A percentile compares a stretch with the other conserved stretches of the same genome.
phyloP scores from a whole-genome alignment of 1,140 invertebrate species.

The Cydia fagiglandana region DNA sequence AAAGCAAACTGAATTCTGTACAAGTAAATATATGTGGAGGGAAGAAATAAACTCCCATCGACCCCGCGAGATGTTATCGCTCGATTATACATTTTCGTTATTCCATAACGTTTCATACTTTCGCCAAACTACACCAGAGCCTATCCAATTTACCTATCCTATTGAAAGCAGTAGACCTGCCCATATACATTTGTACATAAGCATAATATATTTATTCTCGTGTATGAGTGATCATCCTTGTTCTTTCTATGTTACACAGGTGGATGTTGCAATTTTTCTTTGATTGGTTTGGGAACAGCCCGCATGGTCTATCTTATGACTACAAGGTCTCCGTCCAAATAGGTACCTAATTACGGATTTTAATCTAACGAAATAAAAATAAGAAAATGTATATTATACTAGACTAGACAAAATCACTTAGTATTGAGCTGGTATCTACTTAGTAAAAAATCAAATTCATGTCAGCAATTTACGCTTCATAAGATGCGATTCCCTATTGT shows the following conservation, averaged over 20 bases:
- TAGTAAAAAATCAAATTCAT: constrained; percentile 9
- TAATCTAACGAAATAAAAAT: background rate
- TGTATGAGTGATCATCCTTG: background rate
- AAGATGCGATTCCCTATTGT: constrained; percentile 18
- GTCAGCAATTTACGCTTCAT: constrained; percentile 22
- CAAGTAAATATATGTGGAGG: background rate
- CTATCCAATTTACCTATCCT: constrained; percentile 25
- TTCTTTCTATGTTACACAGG: background rate
- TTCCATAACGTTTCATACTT: constrained; percentile 25
- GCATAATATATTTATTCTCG: background rate
- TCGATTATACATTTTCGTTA: constrained; percentile 27
- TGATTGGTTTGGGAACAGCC: background rate
- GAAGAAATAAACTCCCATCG: background rate
- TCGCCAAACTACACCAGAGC: constrained; percentile 20
- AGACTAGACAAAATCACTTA: background rate
- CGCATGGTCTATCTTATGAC: background rate
- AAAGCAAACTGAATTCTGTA: background rate
- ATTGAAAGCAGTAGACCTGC: constrained; percentile 9
- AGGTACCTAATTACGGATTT: background rate
- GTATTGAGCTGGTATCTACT: background rate
- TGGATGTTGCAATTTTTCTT: background rate
- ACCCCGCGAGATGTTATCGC: background rate
- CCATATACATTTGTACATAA: constrained; percentile 9
- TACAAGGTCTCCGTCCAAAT: background rate
- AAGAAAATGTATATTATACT: background rate